phyloP scores from a whole-genome alignment of 2,797 vertebrate species.

The Diceros bicornis region DNA sequence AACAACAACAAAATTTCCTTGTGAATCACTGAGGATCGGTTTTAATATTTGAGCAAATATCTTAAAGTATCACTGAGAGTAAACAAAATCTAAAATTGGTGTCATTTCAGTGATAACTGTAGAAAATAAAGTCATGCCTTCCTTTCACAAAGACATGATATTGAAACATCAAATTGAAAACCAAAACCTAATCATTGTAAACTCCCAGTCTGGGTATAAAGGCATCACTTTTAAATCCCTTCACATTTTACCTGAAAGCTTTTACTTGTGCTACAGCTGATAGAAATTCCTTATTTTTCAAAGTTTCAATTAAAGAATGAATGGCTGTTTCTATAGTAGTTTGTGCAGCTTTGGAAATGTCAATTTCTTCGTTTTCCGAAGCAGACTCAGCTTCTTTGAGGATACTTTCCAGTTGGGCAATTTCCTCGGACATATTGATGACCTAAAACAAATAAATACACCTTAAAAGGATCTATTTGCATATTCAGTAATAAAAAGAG shows the following conservation, averaged over 20 bases:
- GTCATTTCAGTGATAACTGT: not conserved
- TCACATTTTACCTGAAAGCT: conserved; percentile 94
- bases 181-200: not conserved
- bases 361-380: conserved; percentile 92
- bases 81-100: not conserved
- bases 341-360: conserved; percentile 94
- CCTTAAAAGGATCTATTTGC: not conserved
- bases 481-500: not conserved
- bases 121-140: not conserved
- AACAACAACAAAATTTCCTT: not conserved
- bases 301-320: conserved; percentile 96
- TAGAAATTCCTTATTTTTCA: conserved; percentile 95
- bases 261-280: conserved; percentile 98
- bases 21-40: not conserved
- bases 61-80: not conserved
- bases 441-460: conserved; percentile 90
- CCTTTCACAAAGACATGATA: not conserved
- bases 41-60: not conserved
- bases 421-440: conserved; percentile 98
- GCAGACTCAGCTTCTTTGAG: conserved; percentile 95
- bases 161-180: not conserved
- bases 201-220: not conserved
- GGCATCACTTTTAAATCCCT: not conserved
- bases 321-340: conserved; percentile 96
- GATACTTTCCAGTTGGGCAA: conserved; percentile 95